Evolutionary conservation across 2,797 vertebrate genomes (phyloP), one percentile per base, ranked within the genome.

Genomic region (Chloroceryle inda): DNA sequence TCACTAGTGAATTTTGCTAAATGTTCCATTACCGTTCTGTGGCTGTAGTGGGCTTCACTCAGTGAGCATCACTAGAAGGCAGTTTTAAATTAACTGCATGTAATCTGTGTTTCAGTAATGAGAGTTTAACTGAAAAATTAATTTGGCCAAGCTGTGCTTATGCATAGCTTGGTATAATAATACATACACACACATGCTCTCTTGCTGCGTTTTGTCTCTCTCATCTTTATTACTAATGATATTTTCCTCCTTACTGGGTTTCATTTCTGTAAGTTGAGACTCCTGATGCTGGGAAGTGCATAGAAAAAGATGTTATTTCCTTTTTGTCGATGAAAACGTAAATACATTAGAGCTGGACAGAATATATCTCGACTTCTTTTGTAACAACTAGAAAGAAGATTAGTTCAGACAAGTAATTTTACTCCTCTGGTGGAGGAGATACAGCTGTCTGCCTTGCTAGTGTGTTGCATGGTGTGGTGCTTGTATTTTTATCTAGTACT

Each of bases 61-160:
- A 4, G 35, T 0, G 1, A 88, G 45, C 64, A 45, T 63, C 59
- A 19, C 74, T 86, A 63, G n/a, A 73, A 81, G 52, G 24, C 47
- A 8, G 74, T 61, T 93, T 96, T 92, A 31, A 84, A 96, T 95
- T 86, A 94, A 83, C 29, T 67, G 49, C 44, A 26, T 24, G 5
- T 52, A 73, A 49, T 90, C 53, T 71, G n/a, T 74, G 26, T 89
- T 93, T 93, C 55, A 83, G 44, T 50, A 83, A 45, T 62, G 64
- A 31, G 45, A 78, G 24, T 83, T 89, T 35, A 91, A 91, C 58
- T 76, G 71, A 81, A 71, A 92, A 88, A 68, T 83, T 59, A 73
- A 91, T 95, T 95, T 94, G 55, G 38, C 59, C 40, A 83, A 85
- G 22, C 15, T 66, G 29, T 87, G 68, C 71, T 89, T 95, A 23